Conservation (phyloP, 1,140 invertebrate genomes). For the Lasaia peninsularis region DNA sequence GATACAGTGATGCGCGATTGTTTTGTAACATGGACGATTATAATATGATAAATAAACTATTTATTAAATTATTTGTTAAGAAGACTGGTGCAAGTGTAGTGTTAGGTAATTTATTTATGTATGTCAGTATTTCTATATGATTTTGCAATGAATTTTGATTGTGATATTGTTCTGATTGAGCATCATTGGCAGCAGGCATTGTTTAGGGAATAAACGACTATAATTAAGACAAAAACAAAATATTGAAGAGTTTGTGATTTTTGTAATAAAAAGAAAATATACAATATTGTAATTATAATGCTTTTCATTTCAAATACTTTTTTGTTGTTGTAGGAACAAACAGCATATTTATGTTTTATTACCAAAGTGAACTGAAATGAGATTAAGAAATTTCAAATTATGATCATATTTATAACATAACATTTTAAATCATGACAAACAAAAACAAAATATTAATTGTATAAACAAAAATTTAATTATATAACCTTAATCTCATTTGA, state of each 20-base stretch:
- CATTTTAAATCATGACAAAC: too few species aligned
- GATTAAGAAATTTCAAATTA: too few species aligned
- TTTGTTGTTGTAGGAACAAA: too few species aligned
- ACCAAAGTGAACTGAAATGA: too few species aligned
- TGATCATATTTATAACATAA: too few species aligned
- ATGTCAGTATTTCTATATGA: slow-evolving; percentile 52
- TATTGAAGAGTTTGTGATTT: slow-evolving; percentile 58
- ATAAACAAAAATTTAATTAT: too few species aligned
- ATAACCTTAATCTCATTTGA: too few species aligned
- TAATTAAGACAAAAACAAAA: slow-evolving; percentile 48
- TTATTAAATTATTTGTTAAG: slow-evolving; percentile 71
- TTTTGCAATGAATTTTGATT: slow-evolving; percentile 34
- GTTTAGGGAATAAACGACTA: slow-evolving; percentile 31
- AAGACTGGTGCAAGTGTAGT: slow-evolving; percentile 67
- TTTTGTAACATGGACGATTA: slow-evolving; percentile 42
- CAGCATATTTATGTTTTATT: too few species aligned
- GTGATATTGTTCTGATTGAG: slow-evolving; percentile 43
- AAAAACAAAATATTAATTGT: too few species aligned
- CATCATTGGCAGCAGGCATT: slow-evolving; percentile 39
- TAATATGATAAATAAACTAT: slow-evolving; percentile 53
- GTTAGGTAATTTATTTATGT: slow-evolving; percentile 73
- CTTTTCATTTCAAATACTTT: not conserved
- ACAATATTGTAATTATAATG: not conserved
- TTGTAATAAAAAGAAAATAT: slow-evolving; percentile 9
- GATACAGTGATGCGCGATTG: slow-evolving; percentile 33